These are phyloP conservation scores for Hoplostethus atlanticus DNA, from an alignment of 2,797 vertebrate genomes.

Conservation along the genomic window DNA sequence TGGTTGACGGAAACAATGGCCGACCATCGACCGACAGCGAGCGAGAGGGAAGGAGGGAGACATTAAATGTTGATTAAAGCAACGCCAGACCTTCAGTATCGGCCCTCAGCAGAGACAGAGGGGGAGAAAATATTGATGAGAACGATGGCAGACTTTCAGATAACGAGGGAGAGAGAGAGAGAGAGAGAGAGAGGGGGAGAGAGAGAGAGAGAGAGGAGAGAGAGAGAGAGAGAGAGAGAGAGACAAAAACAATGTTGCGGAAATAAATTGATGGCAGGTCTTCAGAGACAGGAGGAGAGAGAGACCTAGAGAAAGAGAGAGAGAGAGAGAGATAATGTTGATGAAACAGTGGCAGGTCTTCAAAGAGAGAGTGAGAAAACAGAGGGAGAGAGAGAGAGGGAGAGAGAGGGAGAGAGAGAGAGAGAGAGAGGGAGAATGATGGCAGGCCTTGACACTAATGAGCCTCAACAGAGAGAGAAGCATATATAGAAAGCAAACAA, in stretches of 20 bases:
- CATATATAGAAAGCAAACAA: too few species aligned
- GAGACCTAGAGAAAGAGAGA: background rate
- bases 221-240: background rate
- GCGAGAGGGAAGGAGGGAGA: background rate
- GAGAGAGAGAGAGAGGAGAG: background rate
- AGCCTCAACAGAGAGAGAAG: constrained; percentile 11
- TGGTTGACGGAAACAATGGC: too few species aligned
- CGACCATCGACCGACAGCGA: background rate
- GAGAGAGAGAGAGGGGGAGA: background rate
- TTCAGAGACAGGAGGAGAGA: constrained; percentile 28
- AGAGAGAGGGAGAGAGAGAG: constrained; percentile 16
- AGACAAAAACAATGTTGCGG: background rate
- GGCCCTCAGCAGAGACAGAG: background rate
- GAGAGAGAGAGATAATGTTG: constrained; percentile 33
- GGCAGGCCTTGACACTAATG: constrained; percentile 48
- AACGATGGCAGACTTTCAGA: constrained; percentile 29
- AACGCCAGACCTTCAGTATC: constrained; percentile 7
- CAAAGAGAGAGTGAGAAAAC: constrained; percentile 23
- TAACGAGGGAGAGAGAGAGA: background rate
- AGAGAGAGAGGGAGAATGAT: constrained; percentile 29
- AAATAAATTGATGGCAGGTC: constrained; percentile 23
- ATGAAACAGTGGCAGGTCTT: constrained; percentile 48
- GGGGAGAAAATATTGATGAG: constrained; percentile 23
- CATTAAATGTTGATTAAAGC: constrained; percentile 2
- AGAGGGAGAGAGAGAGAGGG: constrained; percentile 1